These are phyloP conservation scores for Eupithecia dodoneata DNA, from an alignment of 2,888 invertebrate genomes.

Conservation along the genomic window DNA sequence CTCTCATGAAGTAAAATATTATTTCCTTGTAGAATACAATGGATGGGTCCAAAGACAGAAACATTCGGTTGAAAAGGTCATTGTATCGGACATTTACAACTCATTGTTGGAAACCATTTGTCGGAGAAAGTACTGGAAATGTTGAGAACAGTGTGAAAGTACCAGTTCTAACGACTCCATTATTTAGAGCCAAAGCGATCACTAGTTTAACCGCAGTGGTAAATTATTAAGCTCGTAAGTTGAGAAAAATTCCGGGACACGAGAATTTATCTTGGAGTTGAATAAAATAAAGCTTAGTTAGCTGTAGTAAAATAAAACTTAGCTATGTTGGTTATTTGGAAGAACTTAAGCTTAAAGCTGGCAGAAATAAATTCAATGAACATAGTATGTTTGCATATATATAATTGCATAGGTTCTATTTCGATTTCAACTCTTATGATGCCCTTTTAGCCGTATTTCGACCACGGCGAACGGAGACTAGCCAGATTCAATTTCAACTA, in stretches of 20 bases:
- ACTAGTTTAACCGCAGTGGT: constrained; percentile 8
- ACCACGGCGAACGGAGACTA: no score
- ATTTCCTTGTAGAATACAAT: neutral
- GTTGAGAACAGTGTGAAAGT: constrained; percentile 70
- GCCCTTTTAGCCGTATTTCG: no score
- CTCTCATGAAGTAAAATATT: neutral
- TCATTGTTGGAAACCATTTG: constrained; percentile 41
- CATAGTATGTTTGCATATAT: no score
- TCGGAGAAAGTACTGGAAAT: constrained; percentile 68
- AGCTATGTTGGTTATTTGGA: neutral
- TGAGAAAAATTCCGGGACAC: neutral
- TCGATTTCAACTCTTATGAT: neutral
- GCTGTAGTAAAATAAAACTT: no score
- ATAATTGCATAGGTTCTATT: neutral
- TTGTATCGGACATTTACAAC: constrained; percentile 19
- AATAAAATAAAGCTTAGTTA: neutral
- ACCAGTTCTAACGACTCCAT: constrained; percentile 48
- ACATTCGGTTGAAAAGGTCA: constrained; percentile 14
- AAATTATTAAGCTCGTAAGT: neutral
- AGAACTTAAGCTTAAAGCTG: neutral
- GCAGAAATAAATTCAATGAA: neutral
- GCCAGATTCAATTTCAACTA: no score
- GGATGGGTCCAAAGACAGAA: constrained; percentile 4
- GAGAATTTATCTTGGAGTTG: neutral
- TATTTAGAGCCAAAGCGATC: constrained; percentile 34